Evolutionary conservation across 2,888 invertebrate genomes (phyloP).

Genomic region (Ceriagrion tenellum): DNA sequence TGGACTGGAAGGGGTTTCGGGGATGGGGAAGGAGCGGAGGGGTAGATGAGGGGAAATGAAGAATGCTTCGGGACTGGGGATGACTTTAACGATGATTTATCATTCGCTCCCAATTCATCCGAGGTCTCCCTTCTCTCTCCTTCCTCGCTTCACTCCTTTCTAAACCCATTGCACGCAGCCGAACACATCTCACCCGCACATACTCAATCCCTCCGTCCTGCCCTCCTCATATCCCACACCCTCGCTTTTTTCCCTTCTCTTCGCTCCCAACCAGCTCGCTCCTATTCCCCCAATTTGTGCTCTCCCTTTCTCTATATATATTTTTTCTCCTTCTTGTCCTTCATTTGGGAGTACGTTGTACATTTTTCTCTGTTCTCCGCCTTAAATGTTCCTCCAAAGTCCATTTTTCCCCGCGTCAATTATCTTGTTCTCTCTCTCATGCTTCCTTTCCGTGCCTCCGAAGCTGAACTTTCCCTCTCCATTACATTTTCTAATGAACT

Average conservation of each 20-base stretch:
- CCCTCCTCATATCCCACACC: too few species aligned
- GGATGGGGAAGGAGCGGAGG: background rate
- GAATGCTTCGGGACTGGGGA: constrained; percentile 48
- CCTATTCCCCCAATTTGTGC: background rate
- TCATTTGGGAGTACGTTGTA: background rate
- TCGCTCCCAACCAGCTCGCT: background rate
- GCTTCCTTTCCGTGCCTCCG: background rate
- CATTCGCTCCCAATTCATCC: constrained; percentile 46
- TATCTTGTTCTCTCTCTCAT: background rate
- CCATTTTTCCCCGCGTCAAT: background rate
- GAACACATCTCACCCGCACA: background rate
- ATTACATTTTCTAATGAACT: background rate
- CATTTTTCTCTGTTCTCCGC: background rate
- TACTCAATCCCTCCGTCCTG: background rate
- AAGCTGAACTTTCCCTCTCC: background rate
- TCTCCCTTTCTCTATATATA: background rate
- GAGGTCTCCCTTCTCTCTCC: background rate
- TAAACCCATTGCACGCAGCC: constrained; percentile 1
- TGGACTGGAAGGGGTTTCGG: background rate
- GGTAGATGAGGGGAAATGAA: constrained; percentile 1
- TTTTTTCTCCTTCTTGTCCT: background rate
- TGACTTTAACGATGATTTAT: constrained; percentile 56
- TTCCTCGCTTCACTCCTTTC: background rate
- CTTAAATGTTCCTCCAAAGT: background rate
- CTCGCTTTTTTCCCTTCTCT: background rate